A percentile compares a stretch with the other conserved stretches of the same genome.
phyloP scores from a whole-genome alignment of 2,888 invertebrate genomes.

The Drosophila anceps region DNA sequence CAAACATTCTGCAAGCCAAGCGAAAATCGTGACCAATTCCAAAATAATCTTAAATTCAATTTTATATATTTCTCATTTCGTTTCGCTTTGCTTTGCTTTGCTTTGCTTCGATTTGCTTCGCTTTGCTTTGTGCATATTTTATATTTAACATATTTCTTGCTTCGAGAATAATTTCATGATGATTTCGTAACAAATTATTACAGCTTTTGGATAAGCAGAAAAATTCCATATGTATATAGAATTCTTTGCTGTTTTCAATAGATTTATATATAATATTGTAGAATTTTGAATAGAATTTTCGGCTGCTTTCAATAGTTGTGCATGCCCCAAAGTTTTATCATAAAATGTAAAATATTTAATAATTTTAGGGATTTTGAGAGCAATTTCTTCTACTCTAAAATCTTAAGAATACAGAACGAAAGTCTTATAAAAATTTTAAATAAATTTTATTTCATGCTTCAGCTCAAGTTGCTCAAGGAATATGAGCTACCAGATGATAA shows the following conservation, averaged over 20 bases:
- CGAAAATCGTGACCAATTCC: slow-evolving; percentile 20
- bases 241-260: background rate
- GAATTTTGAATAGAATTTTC: background rate
- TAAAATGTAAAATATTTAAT: background rate
- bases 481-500: no score
- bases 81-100: background rate
- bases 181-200: background rate
- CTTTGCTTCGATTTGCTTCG: background rate
- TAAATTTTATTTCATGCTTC: no score
- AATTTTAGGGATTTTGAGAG: background rate
- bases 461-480: no score
- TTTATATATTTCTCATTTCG: slow-evolving; percentile 1
- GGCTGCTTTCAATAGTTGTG: no score
- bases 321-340: background rate
- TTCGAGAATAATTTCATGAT: background rate
- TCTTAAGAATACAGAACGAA: no score
- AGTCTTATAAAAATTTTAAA: no score
- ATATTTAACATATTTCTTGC: background rate
- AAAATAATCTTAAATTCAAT: slow-evolving; percentile 10
- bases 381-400: background rate
- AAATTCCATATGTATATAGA: background rate
- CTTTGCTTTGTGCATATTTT: slow-evolving; percentile 4
- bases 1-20: slow-evolving; percentile 15
- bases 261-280: no score
- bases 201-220: background rate